These are phyloP conservation scores for Neoascia interrupta DNA, from an alignment of 2,888 invertebrate species.

Conservation along the genomic window DNA sequence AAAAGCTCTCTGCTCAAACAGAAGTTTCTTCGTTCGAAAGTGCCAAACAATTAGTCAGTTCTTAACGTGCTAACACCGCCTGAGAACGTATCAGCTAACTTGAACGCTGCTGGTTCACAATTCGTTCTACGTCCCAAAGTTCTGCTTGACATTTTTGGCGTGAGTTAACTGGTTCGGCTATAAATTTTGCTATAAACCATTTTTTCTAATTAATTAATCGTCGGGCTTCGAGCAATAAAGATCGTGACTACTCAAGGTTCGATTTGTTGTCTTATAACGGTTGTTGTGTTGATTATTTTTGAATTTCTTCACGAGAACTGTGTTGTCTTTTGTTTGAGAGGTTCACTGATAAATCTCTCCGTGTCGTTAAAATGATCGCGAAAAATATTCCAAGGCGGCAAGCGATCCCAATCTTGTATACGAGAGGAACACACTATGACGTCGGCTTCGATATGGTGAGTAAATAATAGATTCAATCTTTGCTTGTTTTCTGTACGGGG, in stretches of 20 bases:
- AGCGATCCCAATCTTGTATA: slow-evolving; percentile 88
- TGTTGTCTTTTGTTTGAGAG: background rate
- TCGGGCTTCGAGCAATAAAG: slow-evolving; percentile 13
- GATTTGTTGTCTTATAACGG: background rate
- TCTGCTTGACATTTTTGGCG: slow-evolving; percentile 6
- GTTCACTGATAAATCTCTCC: background rate
- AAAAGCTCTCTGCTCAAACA: slow-evolving; percentile 51
- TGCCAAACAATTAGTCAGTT: slow-evolving; percentile 75
- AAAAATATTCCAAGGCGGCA: slow-evolving; percentile 81
- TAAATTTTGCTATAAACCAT: background rate
- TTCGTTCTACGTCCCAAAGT: background rate
- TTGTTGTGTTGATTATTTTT: background rate
- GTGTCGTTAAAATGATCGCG: slow-evolving; percentile 69
- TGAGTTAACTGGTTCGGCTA: slow-evolving; percentile 16
- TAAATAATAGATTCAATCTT: slow-evolving; percentile 56
- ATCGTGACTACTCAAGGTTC: background rate
- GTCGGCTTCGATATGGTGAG: slow-evolving; percentile 93
- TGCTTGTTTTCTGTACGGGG: background rate
- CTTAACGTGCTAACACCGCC: slow-evolving; percentile 75
- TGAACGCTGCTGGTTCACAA: background rate
- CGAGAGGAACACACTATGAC: slow-evolving; percentile 90
- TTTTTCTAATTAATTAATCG: slow-evolving; percentile 24
- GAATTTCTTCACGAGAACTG: background rate
- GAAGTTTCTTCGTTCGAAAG: slow-evolving; percentile 73
- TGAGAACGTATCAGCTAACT: slow-evolving; percentile 55